phyloP scores from a whole-genome alignment of 2,797 vertebrate genomes.

The Cuculus canorus region DNA sequence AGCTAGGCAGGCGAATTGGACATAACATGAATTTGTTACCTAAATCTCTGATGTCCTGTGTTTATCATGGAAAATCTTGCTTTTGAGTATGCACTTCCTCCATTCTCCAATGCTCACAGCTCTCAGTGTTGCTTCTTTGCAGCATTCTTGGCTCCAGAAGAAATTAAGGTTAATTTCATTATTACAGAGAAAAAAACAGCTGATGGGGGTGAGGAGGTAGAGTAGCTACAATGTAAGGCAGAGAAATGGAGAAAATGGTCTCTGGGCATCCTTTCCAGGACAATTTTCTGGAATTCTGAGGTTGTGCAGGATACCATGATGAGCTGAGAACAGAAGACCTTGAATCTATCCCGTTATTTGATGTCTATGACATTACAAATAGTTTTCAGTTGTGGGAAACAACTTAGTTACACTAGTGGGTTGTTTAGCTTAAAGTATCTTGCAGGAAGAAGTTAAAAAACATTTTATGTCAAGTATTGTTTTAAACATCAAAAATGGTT shows the following conservation, averaged over 20 bases:
- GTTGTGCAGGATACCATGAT: background rate
- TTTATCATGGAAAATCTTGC: background rate
- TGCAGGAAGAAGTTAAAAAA: background rate
- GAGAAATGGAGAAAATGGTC: background rate
- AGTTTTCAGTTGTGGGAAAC: background rate
- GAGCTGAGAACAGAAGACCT: background rate
- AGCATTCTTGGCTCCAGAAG: background rate
- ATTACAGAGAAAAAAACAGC: background rate
- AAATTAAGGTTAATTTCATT: background rate
- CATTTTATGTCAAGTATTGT: background rate
- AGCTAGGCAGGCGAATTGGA: background rate
- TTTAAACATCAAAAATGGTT: background rate
- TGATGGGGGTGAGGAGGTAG: background rate
- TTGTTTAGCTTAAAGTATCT: background rate
- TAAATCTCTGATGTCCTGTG: background rate
- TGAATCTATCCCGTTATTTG: background rate
- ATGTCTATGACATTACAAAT: background rate
- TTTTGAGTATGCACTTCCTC: background rate
- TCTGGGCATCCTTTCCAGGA: background rate
- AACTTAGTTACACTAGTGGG: background rate
- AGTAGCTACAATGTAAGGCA: background rate
- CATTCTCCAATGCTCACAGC: background rate
- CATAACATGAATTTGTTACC: background rate
- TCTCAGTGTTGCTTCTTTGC: background rate
- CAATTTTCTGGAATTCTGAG: background rate